Percentiles rank a stretch among this genome's conserved stretches.
Evolutionary conservation across 2,113 vertebrate species (phyloP).

Genomic region (Xiphophorus hellerii): DNA sequence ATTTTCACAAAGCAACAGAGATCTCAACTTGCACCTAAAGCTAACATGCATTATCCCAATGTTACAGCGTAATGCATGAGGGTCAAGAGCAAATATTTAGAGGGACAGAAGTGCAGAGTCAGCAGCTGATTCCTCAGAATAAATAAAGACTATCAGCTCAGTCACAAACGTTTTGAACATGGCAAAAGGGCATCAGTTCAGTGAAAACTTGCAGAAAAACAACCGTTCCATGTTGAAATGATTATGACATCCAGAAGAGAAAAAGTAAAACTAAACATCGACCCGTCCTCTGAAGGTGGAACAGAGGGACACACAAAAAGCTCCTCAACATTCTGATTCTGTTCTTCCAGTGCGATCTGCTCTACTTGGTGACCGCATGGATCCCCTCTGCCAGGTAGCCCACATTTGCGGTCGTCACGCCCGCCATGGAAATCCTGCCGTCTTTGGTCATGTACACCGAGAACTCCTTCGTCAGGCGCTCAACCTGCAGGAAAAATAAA

Average conservation of each 20-base stretch:
- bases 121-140: slow-evolving; percentile 43
- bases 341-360: background rate
- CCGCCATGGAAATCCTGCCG: slow-evolving; percentile 95
- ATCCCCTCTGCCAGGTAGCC: slow-evolving; percentile 92
- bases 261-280: slow-evolving; percentile 39
- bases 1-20: slow-evolving; percentile 23
- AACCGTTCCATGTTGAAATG: slow-evolving; percentile 31
- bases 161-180: slow-evolving; percentile 26
- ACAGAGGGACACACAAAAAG: slow-evolving; percentile 35
- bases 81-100: slow-evolving; percentile 24
- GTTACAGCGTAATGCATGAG: background rate
- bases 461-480: slow-evolving; percentile 92
- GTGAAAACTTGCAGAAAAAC: slow-evolving; percentile 31
- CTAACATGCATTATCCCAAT: background rate
- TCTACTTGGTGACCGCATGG: slow-evolving; percentile 94
- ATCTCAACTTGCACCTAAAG: slow-evolving; percentile 14
- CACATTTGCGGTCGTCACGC: slow-evolving; percentile 90
- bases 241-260: slow-evolving; percentile 49
- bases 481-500: slow-evolving; percentile 81
- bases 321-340: slow-evolving; percentile 43
- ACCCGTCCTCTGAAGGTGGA: slow-evolving; percentile 39
- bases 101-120: slow-evolving; percentile 24
- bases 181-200: slow-evolving; percentile 15
- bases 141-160: slow-evolving; percentile 47
- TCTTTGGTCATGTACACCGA: slow-evolving; percentile 99